These are phyloP conservation scores for Erythrocercus mccallii DNA, from an alignment of 2,113 vertebrate genomes.

Conservation along the genomic window DNA sequence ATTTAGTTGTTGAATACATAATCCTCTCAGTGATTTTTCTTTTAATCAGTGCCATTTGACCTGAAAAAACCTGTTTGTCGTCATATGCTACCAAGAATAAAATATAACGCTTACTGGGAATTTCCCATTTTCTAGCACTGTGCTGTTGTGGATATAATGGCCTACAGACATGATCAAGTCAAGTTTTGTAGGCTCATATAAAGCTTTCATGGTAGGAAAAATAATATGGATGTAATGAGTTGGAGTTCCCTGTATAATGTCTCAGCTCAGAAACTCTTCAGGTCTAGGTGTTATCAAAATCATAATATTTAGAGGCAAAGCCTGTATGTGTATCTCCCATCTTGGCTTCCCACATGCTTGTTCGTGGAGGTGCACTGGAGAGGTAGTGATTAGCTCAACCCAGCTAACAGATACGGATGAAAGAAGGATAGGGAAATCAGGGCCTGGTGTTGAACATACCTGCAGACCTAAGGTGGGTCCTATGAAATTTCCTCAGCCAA, in stretches of 20 bases:
- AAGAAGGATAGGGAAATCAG: not conserved
- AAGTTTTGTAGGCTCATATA: not conserved
- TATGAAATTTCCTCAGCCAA: not conserved
- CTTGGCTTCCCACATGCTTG: accelerated
- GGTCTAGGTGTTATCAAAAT: not conserved
- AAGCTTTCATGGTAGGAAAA: not conserved
- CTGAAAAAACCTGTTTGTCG: not conserved
- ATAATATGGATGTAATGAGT: not conserved
- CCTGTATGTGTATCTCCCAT: not conserved
- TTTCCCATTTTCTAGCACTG: not conserved
- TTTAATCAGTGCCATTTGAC: not conserved
- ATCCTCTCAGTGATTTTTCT: not conserved
- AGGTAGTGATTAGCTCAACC: not conserved
- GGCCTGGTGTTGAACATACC: not conserved
- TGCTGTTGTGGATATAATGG: not conserved
- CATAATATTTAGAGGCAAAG: not conserved
- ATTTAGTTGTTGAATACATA: constrained; percentile 10
- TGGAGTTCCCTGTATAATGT: not conserved
- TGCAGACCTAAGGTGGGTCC: not conserved
- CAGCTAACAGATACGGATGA: not conserved
- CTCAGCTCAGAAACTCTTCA: not conserved
- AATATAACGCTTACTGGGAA: not conserved
- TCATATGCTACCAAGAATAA: not conserved
- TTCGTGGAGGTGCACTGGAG: not conserved
- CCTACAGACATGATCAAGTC: not conserved